A percentile compares a stretch with the other conserved stretches of the same genome.
Conservation (phyloP, 2,888 invertebrate genomes). For the Stenurella melanura region DNA sequence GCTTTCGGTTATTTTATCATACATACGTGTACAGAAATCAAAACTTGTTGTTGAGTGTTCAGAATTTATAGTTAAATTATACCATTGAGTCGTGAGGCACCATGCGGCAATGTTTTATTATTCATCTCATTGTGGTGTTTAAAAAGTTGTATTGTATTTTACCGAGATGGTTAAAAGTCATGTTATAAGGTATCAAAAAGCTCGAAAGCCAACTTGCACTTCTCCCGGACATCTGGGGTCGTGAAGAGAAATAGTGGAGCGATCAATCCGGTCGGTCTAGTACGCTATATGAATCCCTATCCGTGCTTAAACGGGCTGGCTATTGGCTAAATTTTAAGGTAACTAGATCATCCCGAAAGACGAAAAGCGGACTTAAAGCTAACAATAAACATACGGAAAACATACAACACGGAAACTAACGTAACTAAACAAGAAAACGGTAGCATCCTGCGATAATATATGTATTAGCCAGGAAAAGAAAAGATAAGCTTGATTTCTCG, state of each 20-base stretch:
- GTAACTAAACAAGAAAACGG: too few species aligned
- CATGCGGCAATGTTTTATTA: conserved; percentile 6
- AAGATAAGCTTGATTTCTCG: too few species aligned
- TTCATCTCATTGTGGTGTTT: conserved; percentile 15
- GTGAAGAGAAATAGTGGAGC: conserved; percentile 13
- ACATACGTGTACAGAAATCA: conserved; percentile 5
- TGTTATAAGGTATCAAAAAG: conserved; percentile 9
- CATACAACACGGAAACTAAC: too few species aligned
- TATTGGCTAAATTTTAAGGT: too few species aligned
- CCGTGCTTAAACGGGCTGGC: too few species aligned
- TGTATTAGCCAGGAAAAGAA: too few species aligned
- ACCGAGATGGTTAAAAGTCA: conserved; percentile 8
- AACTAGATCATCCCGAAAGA: too few species aligned
- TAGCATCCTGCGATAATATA: too few species aligned
- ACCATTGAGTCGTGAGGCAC: background rate
- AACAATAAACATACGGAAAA: too few species aligned
- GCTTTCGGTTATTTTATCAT: background rate
- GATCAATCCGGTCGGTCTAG: too few species aligned
- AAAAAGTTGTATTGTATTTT: background rate
- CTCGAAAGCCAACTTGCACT: background rate
- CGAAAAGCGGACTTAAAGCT: too few species aligned
- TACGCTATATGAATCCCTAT: too few species aligned
- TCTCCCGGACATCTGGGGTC: background rate
- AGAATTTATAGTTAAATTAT: conserved; percentile 24
- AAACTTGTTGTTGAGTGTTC: conserved; percentile 17